Percentiles rank a stretch among this genome's conserved stretches.
phyloP scores from a whole-genome alignment of 2,888 invertebrate species.

The Margaritifera margaritifera region DNA sequence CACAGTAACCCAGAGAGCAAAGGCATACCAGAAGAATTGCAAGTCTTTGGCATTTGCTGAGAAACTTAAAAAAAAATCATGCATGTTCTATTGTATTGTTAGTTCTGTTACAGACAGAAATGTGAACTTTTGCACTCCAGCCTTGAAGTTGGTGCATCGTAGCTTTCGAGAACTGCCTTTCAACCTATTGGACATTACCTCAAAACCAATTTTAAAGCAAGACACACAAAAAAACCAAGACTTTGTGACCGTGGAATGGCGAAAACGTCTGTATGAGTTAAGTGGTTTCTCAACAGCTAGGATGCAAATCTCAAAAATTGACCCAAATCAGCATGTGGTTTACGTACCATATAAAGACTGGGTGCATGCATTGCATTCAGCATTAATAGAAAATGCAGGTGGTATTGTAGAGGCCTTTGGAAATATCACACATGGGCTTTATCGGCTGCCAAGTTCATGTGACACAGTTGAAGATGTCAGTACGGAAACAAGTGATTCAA shows the following conservation, averaged over 20 bases:
- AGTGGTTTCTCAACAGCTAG: constrained; percentile 5
- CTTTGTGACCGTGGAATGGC: constrained; percentile 4
- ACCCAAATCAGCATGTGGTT: background rate
- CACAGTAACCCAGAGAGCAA: constrained; percentile 22
- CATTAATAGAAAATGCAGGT: background rate
- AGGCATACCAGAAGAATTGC: constrained; percentile 28
- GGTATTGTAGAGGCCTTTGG: background rate
- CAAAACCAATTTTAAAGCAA: constrained; percentile 7
- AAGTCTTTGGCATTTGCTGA: constrained; percentile 18
- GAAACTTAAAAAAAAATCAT: constrained; percentile 20
- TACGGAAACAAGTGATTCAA: background rate
- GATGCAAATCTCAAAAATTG: constrained; percentile 8
- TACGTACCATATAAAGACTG: background rate
- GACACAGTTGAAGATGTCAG: constrained; percentile 5
- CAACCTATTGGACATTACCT: constrained; percentile 23
- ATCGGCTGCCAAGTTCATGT: too few relatives aligned
- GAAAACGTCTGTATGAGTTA: constrained; percentile 7
- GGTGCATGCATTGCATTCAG: background rate
- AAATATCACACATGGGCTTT: too few relatives aligned
- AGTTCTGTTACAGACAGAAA: constrained; percentile 22
- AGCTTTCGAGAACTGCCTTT: constrained; percentile 24
- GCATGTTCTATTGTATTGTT: constrained; percentile 22
- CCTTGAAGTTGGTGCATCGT: constrained; percentile 15
- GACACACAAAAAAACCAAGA: constrained; percentile 8
- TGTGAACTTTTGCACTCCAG: constrained; percentile 25